Evolutionary conservation across 1,140 invertebrate genomes (phyloP).

Genomic region (Hylaeus volcanicus): DNA sequence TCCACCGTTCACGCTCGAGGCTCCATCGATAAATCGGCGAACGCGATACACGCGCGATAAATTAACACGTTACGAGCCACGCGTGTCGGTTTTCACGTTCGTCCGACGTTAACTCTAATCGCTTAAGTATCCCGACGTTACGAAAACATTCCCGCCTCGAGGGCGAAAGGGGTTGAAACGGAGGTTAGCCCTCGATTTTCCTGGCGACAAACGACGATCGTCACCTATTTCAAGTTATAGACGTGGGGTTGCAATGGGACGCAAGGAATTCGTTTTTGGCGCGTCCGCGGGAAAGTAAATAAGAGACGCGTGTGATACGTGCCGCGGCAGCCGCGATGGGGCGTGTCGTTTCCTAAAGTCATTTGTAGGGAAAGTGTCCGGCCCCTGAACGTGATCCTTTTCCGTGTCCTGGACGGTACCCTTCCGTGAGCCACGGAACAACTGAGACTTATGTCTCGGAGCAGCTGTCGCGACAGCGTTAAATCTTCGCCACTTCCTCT

Average conservation of each 20-base stretch:
- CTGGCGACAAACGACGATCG: slow-evolving; percentile 24
- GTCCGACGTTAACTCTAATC: slow-evolving; percentile 24
- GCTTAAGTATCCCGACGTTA: slow-evolving; percentile 16
- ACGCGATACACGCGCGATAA: slow-evolving; percentile 33
- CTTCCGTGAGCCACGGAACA: slow-evolving; percentile 57
- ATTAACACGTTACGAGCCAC: slow-evolving; percentile 33
- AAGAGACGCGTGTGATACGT: slow-evolving; percentile 59
- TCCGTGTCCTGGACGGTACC: slow-evolving; percentile 64
- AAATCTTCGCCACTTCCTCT: slow-evolving; percentile 36
- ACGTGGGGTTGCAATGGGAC: slow-evolving; percentile 9
- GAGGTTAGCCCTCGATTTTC: not conserved
- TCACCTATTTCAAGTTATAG: slow-evolving; percentile 42
- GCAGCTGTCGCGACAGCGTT: slow-evolving; percentile 69
- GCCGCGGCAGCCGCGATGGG: slow-evolving; percentile 71
- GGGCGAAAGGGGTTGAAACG: slow-evolving; percentile 42
- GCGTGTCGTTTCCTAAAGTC: slow-evolving; percentile 78
- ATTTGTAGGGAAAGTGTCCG: slow-evolving; percentile 72
- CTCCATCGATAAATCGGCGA: slow-evolving; percentile 4
- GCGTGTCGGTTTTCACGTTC: slow-evolving; percentile 44
- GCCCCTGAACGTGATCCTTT: slow-evolving; percentile 74
- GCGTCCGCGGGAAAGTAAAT: slow-evolving; percentile 62
- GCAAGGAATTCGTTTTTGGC: slow-evolving; percentile 40
- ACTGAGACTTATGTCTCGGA: slow-evolving; percentile 60
- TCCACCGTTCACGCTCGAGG: not conserved
- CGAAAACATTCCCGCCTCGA: slow-evolving; percentile 9